Base-by-base conservation (phyloP, 2,888 invertebrate species). In the Watsonalla binaria region DNA sequence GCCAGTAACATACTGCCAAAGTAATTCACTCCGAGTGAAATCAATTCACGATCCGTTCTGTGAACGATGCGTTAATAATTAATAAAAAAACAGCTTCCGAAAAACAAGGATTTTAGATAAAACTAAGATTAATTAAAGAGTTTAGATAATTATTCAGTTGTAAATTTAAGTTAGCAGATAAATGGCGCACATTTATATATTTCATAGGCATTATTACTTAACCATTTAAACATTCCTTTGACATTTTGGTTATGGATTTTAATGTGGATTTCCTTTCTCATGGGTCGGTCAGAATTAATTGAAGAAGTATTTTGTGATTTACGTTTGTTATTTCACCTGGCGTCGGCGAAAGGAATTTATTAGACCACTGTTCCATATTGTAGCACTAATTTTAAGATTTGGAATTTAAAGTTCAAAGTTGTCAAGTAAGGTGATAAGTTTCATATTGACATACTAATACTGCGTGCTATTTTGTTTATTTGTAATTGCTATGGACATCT, bases 181-280 rank as follows among this genome's bases (percentile, higher is more conserved):
- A 85, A 84, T 76, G 80, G 86, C 84, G 84, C 88, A 90, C 87
- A 85, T 86, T 83, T 82, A 79, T 82, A 74, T 84, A 82, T 80
- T 85, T 83, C 86, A 89, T 90, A 90, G 89, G 90, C 89, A 87
- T 90, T 85, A 86, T 85, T 90, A 90, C 90, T 89, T 90, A 90
- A 89, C 86, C 84, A 83, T 87, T 86, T 79, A 84, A 86, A 90
- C 90, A 90, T 90, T 90, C 90, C 90, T 89, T 86, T 84, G 85
- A 87, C 85, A 82, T 81, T 81, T 85, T 78, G 86, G 86, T 86
- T 85, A 82, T 72, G 77, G 78, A 70, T 78, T 75, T 76, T 83
- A 74, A 62, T 82, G 86, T 86, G 86, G 66, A 78, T 66, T 42
- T 54, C 7, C 47, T n/a, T 51, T 55, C 59, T 59, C 53, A 54